A percentile compares a stretch with the other conserved stretches of the same genome.
These are phyloP conservation scores for Agrochola macilenta DNA, from an alignment of 2,888 invertebrate species.

Conservation along the genomic window DNA sequence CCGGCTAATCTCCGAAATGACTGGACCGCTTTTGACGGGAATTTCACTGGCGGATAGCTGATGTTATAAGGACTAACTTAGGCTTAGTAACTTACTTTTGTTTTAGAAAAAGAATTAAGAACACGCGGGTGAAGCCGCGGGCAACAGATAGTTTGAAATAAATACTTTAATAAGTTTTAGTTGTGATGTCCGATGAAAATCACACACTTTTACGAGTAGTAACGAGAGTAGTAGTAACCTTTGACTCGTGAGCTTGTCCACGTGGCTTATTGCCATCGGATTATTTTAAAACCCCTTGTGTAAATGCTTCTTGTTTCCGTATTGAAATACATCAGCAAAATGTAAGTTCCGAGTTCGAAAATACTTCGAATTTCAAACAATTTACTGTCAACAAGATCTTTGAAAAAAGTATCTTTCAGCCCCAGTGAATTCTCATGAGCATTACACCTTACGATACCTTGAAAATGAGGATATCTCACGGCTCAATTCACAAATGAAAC, in stretches of 20 bases:
- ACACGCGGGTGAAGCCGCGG: too few relatives aligned
- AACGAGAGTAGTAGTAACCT: neutral
- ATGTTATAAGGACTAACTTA: too few relatives aligned
- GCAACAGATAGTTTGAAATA: too few relatives aligned
- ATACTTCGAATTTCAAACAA: slow-evolving; percentile 7
- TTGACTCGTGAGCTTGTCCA: neutral
- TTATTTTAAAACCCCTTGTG: neutral
- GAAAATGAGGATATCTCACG: slow-evolving; percentile 10
- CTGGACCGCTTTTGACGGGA: too few relatives aligned
- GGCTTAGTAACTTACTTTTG: too few relatives aligned
- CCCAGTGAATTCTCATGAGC: neutral
- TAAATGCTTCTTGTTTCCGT: neutral
- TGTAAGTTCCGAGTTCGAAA: neutral
- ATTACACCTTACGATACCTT: slow-evolving; percentile 6
- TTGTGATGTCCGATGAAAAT: neutral
- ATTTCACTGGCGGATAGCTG: too few relatives aligned
- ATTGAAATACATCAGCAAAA: neutral
- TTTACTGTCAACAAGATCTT: neutral
- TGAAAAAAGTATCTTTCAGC: neutral
- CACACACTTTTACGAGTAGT: neutral
- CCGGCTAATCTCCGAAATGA: too few relatives aligned
- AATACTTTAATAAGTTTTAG: too few relatives aligned
- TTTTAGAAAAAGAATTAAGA: too few relatives aligned
- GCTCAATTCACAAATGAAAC: slow-evolving; percentile 26
- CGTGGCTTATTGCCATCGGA: neutral